Percentiles rank a stretch among this genome's conserved stretches.
Conservation (phyloP, 2,113 vertebrate genomes). For the Dermatemys mawii region DNA sequence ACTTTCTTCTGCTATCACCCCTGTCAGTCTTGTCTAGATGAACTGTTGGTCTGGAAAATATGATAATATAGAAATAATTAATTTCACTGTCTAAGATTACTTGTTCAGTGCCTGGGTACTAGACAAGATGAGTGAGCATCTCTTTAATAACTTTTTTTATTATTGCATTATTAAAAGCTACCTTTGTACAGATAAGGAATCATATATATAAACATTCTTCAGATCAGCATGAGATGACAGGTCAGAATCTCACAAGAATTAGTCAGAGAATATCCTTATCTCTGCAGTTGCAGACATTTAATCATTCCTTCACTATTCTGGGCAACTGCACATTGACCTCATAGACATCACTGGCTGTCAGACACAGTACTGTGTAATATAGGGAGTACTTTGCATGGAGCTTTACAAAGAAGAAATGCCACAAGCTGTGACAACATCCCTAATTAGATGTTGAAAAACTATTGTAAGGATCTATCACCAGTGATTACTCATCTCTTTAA, state of each 20-base stretch:
- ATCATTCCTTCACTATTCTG: constrained; percentile 59
- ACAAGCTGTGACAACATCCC: constrained; percentile 62
- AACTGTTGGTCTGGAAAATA: neutral
- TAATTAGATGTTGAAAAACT: constrained; percentile 73
- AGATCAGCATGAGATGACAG: constrained; percentile 18
- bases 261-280: constrained; percentile 45
- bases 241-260: constrained; percentile 57
- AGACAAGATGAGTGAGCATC: neutral
- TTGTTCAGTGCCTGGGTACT: neutral
- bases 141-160: neutral
- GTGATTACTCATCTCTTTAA: constrained; percentile 65
- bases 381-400: constrained; percentile 40
- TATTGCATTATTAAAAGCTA: neutral
- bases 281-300: constrained; percentile 36
- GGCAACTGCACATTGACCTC: constrained; percentile 60
- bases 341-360: constrained; percentile 45
- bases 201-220: neutral
- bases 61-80: neutral
- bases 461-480: constrained; percentile 66
- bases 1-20: neutral
- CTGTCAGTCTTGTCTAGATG: neutral
- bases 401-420: constrained; percentile 29
- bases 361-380: neutral
- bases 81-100: neutral
- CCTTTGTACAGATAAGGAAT: constrained; percentile 27